Evolutionary conservation across 2,888 invertebrate genomes (phyloP).

Genomic region (Ectropis crepuscularia): DNA sequence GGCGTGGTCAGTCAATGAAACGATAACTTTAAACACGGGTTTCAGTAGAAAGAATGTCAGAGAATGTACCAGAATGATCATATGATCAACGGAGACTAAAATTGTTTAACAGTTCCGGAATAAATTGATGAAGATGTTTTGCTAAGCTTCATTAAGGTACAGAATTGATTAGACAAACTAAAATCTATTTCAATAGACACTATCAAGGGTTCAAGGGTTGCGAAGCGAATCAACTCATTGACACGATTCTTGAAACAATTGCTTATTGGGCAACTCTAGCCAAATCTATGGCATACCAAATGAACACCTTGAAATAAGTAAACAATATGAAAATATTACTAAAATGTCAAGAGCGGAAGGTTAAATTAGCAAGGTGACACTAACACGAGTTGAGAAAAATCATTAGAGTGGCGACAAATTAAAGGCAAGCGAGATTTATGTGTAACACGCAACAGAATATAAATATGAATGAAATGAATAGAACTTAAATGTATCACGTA

Average conservation of each 20-base stretch:
- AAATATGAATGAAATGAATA: slow-evolving; percentile 1
- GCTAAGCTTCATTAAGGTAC: too few relatives aligned
- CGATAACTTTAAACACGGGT: neutral
- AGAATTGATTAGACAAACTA: too few relatives aligned
- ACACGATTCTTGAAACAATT: slow-evolving; percentile 33
- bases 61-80: neutral
- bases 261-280: slow-evolving; percentile 19
- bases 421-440: slow-evolving; percentile 19
- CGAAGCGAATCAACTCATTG: slow-evolving; percentile 11
- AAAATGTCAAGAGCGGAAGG: slow-evolving; percentile 43
- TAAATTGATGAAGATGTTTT: too few relatives aligned
- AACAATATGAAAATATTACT: slow-evolving; percentile 32
- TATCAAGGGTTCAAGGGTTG: slow-evolving; percentile 7
- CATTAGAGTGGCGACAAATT: slow-evolving; percentile 23
- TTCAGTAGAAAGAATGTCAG: neutral
- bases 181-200: too few relatives aligned
- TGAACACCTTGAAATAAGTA: slow-evolving; percentile 30
- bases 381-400: slow-evolving; percentile 31
- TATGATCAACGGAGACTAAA: too few relatives aligned
- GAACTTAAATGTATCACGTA: slow-evolving; percentile 2
- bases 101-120: too few relatives aligned
- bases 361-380: slow-evolving; percentile 36
- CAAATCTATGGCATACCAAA: slow-evolving; percentile 10
- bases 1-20: neutral
- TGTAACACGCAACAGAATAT: slow-evolving; percentile 17